A percentile compares a stretch with the other conserved stretches of the same genome.
These are phyloP conservation scores for Scyliorhinus canicula DNA, from an alignment of 2,797 vertebrate species.

Conservation along the genomic window DNA sequence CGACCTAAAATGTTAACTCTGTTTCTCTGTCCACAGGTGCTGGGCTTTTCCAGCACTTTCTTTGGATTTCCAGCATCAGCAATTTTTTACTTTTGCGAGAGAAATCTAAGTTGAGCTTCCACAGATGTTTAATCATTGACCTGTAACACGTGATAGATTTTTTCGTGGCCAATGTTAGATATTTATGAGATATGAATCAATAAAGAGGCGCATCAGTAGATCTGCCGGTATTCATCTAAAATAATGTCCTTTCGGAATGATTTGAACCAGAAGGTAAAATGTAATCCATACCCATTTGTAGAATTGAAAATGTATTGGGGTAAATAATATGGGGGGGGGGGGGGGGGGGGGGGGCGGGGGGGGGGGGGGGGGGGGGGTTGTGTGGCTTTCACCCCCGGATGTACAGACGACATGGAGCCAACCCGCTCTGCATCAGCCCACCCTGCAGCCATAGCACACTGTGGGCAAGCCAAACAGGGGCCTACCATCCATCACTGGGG, in stretches of 20 bases:
- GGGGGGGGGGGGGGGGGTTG: no score
- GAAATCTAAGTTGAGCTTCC: not conserved
- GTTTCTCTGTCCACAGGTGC: not conserved
- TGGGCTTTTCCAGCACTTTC: not conserved
- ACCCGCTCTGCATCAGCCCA: no score
- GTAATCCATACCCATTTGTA: not conserved
- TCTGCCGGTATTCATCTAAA: not conserved
- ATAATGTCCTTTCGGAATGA: not conserved
- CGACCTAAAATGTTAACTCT: not conserved
- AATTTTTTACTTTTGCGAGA: not conserved
- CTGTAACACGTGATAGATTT: not conserved
- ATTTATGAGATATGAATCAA: not conserved
- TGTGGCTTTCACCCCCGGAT: no score
- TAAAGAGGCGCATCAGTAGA: not conserved
- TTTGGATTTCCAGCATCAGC: not conserved
- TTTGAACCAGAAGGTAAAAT: conserved; percentile 18
- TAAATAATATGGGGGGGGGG: no score
- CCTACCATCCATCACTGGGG: no score
- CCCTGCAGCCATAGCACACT: no score
- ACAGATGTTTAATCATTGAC: not conserved
- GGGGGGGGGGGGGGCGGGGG: no score
- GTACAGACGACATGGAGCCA: no score
- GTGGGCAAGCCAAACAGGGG: no score
- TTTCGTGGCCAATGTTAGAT: not conserved
- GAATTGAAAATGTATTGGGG: not conserved